Evolutionary conservation across 2,888 invertebrate species (phyloP), one percentile per base, ranked within the genome.

Genomic region (Galeopsomyia nigrocyanea): DNA sequence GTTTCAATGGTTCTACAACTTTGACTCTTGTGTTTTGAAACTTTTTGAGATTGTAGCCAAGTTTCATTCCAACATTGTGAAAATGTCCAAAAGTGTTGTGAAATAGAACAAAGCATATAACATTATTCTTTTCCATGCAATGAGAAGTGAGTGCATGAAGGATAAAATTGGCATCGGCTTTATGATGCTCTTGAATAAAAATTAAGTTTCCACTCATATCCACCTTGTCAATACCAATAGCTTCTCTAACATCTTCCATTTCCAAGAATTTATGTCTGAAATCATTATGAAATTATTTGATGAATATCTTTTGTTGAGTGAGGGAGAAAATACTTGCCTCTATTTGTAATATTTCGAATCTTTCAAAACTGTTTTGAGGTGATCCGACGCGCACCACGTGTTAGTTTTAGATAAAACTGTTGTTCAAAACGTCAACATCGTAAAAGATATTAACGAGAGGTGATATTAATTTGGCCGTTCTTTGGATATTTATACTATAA

Each of bases 1-100:
- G 77, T 76, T 87, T 88, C 70, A 91, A 83, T 0, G 89, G 88
- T 79, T 91, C 91, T 26, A 91, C 86, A 3, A 89, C 84, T 39
- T 84, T 86, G 0, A 90, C 85, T n/a, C 86, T 86, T 60, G 88
- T 88, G 58, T 87, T 87, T 31, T 87, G 83, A 71, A 89, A 86
- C 64, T 88, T 85, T 49, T 89, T 88, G 47, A 94, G 86, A 83
- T 93, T 93, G 81, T 92, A 93, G 63, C 93, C 93, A 81, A 94
- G 88, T 80, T 92, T 91, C 81, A 92, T 90, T 16, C 93, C 92
- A 89, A 94, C 90, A 86, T 91, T 92, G 73, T 93, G 91, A 80
- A 93, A 94, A 82, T 94, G 94, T 67, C 89, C 89, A 61, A 92
- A 87, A 1, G 92, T 90, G 80, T 94, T 92, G 82, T 94, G 94